These are phyloP conservation scores for Phymastichus coffea DNA, from an alignment of 1,140 invertebrate species.

Conservation along the genomic window DNA sequence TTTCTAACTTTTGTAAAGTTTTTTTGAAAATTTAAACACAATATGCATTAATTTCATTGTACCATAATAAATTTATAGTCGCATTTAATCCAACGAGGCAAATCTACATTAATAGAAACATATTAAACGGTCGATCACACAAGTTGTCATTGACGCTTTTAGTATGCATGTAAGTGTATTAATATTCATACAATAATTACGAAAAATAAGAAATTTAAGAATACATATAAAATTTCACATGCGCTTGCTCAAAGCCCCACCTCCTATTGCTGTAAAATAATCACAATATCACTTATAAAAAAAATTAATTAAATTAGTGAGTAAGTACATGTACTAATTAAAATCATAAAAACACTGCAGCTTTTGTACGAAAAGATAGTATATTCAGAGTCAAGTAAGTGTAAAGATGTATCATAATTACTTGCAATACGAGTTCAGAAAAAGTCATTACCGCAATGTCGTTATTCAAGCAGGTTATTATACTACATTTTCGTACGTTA, in stretches of 20 bases:
- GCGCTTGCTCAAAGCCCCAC: conserved; percentile 53
- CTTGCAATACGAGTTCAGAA: not conserved
- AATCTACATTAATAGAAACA: no score
- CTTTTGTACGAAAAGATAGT: conserved; percentile 36
- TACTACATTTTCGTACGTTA: conserved; percentile 7
- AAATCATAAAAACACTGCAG: conserved; percentile 45
- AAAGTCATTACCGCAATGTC: no score
- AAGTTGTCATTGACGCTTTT: conserved; percentile 7
- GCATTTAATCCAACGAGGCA: no score
- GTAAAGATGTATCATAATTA: conserved; percentile 3
- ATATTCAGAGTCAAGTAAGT: conserved; percentile 16
- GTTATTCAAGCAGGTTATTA: not conserved
- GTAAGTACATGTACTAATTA: conserved; percentile 43
- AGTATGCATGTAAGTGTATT: conserved; percentile 30
- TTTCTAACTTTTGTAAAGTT: no score
- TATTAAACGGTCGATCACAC: conserved; percentile 10
- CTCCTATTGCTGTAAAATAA: conserved; percentile 57
- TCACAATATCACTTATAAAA: conserved; percentile 44
- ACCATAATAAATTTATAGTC: no score
- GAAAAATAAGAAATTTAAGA: conserved; percentile 44
- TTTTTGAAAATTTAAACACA: no score
- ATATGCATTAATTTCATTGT: no score
- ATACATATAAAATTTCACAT: conserved; percentile 45
- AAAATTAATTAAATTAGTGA: conserved; percentile 55
- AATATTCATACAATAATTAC: conserved; percentile 36